Base-by-base conservation (phyloP, 2,113 vertebrate genomes). In the Fulica atra region DNA sequence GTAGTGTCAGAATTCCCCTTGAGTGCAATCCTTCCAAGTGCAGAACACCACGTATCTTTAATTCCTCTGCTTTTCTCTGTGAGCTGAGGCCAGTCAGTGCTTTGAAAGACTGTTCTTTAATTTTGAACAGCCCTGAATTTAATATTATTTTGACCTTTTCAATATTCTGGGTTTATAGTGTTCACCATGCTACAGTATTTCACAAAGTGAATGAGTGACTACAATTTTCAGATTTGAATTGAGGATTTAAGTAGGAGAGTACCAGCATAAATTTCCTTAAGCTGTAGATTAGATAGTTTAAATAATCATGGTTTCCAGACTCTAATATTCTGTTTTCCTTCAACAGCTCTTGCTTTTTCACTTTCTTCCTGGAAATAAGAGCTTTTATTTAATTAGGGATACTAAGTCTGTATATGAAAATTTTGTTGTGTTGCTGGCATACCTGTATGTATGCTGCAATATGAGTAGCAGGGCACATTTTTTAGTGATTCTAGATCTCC, bases 91-190 rank as follows among this genome's bases (percentile, higher is more conserved):
- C 53, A 86, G 48, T 3, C 57, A 60, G 21, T 16, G 73, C 72
- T 89, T 81, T 69, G 19, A 74, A 90, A 83, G 13, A 17, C 14
- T 33, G 17, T 28, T 8, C 63, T 95, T 81, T 81, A 64, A 90
- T 97, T 97, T 54, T 94, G 81, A 69, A 95, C 96, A 96, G 86
- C 81, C 56, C 26, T 60, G 31, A 46, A 68, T 96, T 94, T 87
- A 92, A 74, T 93, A 82, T 82, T 86, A 77, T 93, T 96, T 86
- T 97, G 96, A 95, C 87, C 83, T 93, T 97, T 97, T 95, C 92
- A 96, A 92, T 97, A 97, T 95, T 95, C 76, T 96, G 63, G 63
- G 51, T 95, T 97, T 96, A 92, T 36, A 86, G 83, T 60, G 56
- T 94, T 96, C 44, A 3, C 83, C 35, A 64, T 83, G 72, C 51